These are phyloP conservation scores for Sula dactylatra DNA, from an alignment of 2,113 vertebrate genomes.

Conservation along the genomic window DNA sequence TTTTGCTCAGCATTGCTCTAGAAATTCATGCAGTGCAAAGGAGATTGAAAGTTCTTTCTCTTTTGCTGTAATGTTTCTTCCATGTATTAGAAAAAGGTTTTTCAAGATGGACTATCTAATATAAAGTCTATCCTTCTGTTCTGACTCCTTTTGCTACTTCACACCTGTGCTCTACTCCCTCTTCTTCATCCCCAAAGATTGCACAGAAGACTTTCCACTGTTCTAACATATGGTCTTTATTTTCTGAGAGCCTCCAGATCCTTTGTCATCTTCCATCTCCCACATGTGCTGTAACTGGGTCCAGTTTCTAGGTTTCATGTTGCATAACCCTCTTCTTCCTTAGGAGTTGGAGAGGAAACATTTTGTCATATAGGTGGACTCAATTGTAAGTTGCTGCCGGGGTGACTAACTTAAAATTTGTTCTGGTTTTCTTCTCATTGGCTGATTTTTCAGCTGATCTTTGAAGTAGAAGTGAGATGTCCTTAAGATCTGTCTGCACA, in stretches of 20 bases:
- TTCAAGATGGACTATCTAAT: not conserved
- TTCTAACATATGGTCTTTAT: not conserved
- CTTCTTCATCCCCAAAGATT: not conserved
- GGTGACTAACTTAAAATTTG: not conserved
- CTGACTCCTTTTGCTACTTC: not conserved
- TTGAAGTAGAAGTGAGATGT: not conserved
- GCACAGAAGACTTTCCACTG: not conserved
- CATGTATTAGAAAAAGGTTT: not conserved
- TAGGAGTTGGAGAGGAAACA: not conserved
- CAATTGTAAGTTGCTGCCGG: not conserved
- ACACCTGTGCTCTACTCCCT: not conserved
- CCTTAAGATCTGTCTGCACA: not conserved
- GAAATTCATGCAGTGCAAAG: not conserved
- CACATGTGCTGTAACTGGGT: not conserved
- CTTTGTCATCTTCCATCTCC: not conserved
- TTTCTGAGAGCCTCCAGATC: not conserved
- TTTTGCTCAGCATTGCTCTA: not conserved
- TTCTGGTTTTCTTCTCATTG: not conserved
- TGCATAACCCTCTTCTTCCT: not conserved
- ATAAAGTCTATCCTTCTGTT: not conserved
- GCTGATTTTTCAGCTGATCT: not conserved
- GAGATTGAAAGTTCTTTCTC: not conserved
- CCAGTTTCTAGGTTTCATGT: not conserved
- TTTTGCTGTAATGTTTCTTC: not conserved
- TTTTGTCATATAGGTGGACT: not conserved